phyloP scores from a whole-genome alignment of 2,797 vertebrate species.

The Capromys pilorides region DNA sequence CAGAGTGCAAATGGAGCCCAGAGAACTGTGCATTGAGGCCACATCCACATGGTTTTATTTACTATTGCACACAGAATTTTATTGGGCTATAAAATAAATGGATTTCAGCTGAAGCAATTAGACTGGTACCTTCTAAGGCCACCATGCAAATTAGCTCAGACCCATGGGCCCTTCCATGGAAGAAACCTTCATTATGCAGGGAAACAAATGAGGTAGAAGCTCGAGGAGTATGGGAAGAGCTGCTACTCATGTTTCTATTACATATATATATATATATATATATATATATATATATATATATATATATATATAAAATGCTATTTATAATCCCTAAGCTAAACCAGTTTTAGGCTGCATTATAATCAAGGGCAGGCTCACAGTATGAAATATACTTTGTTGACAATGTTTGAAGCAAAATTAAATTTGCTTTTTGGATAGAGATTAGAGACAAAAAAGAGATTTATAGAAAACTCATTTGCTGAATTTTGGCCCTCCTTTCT shows the following conservation, averaged over 20 bases:
- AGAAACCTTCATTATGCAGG: background rate
- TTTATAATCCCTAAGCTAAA: background rate
- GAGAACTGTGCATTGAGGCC: slow-evolving; percentile 63
- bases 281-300: too few relatives aligned
- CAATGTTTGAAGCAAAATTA: background rate
- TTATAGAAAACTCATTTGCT: background rate
- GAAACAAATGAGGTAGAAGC: slow-evolving; percentile 13
- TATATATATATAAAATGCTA: too few relatives aligned
- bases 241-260: background rate
- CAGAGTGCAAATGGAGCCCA: slow-evolving; percentile 62
- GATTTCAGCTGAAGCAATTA: slow-evolving; percentile 75
- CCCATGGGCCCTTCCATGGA: slow-evolving; percentile 8
- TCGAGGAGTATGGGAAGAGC: background rate
- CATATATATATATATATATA: too few relatives aligned
- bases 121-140: slow-evolving; percentile 68
- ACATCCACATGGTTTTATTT: slow-evolving; percentile 72
- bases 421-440: background rate
- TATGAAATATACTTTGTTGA: background rate
- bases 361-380: background rate
- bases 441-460: background rate
- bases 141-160: slow-evolving; percentile 48
- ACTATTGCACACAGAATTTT: slow-evolving; percentile 74
- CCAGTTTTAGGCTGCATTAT: background rate
- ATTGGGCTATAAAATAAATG: slow-evolving; percentile 78
- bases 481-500: background rate